Evolutionary conservation across 1,140 invertebrate species (phyloP), one percentile per base, ranked within the genome.

Genomic region (Macrobrachium rosenbergii): DNA sequence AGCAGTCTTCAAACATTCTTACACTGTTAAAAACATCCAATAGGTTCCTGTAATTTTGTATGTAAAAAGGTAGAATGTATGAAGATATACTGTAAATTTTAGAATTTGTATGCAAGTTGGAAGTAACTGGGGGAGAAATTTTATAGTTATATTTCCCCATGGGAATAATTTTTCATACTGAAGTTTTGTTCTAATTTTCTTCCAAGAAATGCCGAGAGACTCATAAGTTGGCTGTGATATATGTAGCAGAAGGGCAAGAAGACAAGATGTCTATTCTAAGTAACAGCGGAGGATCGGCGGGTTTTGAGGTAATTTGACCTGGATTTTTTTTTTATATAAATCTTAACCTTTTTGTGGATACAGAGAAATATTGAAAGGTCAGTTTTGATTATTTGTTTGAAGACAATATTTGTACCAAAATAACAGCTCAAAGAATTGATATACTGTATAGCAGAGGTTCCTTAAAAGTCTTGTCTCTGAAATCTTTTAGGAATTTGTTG

Each of bases 181-280:
- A 76, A 58, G 81, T 19, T 67, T 59, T 17, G 80, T 23, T 19
- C 17, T 28, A 63, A 17, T 81, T 90, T 52, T 16, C 58, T 7
- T 88, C 76, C 37, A 91, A 96, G 95, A 91, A 92, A 91, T 96
- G 96, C 90, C 94, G 99, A 43, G 99, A 99, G 91, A 99, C 98
- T 0, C 99, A 99, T 92, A 99, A 99, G 93, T 96, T 99, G 91
- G 99, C 99, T 14, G 98, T 99, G 3, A 98, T 99, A 90, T 99
- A 99, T 92, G 98, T 99, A 0, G 97, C 95, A 43, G 95, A 96
- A 23, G 98, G 98, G 0, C 99, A 99, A 92, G 98, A 99, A 92
- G 98, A 99, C 89, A 98, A 99, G 91, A 96, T 92, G 95, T 93
- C 97, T 2, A 98, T 99, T 89, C 92, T 99, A 5, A 95, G 94